Evolutionary conservation across 2,797 vertebrate genomes (phyloP).

Genomic region (Gobio occitaniae): DNA sequence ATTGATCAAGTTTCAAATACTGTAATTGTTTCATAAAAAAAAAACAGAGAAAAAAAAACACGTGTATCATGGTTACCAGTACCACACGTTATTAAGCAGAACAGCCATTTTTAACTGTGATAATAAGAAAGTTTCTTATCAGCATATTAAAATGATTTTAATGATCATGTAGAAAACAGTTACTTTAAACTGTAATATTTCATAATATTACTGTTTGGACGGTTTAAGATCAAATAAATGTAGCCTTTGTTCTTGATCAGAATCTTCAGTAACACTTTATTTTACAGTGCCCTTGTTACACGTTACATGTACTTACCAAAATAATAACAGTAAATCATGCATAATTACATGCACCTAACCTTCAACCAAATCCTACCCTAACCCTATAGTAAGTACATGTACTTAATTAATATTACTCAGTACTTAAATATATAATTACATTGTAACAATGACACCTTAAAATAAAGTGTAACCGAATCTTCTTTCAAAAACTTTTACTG

Average conservation of each 20-base stretch:
- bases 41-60: not conserved
- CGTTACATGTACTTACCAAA: too few relatives aligned
- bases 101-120: not conserved
- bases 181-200: not conserved
- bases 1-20: not conserved
- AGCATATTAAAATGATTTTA: not conserved
- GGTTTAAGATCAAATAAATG: not conserved
- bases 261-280: too few relatives aligned
- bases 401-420: too few relatives aligned
- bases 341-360: too few relatives aligned
- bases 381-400: too few relatives aligned
- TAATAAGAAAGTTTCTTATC: not conserved
- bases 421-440: too few relatives aligned
- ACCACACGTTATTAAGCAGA: too few relatives aligned
- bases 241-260: not conserved
- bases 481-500: not conserved
- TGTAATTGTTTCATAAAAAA: not conserved
- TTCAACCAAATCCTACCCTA: too few relatives aligned
- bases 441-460: too few relatives aligned
- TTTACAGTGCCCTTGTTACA: too few relatives aligned
- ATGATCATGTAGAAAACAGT: not conserved
- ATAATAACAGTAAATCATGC: too few relatives aligned
- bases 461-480: too few relatives aligned
- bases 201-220: not conserved
- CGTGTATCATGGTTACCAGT: not conserved